These are phyloP conservation scores for Zelostemma sp. DNA, from an alignment of 1,140 invertebrate genomes.

Conservation along the genomic window DNA sequence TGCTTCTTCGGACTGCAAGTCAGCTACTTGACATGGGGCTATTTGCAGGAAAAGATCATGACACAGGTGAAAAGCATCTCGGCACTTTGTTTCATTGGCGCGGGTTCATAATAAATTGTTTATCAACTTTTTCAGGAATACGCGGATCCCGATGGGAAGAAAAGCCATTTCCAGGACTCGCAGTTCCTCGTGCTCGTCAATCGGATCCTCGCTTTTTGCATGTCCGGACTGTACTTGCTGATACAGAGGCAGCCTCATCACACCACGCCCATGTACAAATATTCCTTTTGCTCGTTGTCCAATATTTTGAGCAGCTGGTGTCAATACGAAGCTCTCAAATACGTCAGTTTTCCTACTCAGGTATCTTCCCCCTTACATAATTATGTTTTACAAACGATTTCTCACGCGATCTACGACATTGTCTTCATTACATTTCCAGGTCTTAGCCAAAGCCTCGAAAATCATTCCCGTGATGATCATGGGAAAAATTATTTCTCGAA, in stretches of 20 bases:
- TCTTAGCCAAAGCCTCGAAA: conserved; percentile 94
- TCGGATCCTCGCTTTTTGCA: conserved; percentile 85
- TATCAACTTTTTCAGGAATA: conserved; percentile 76
- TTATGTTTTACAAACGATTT: too few species aligned
- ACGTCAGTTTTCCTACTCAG: conserved; percentile 97
- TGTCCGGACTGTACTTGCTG: conserved; percentile 77
- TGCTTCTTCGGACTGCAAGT: conserved; percentile 91
- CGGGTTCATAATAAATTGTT: too few species aligned
- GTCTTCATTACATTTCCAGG: too few species aligned
- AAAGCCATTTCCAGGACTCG: conserved; percentile 87
- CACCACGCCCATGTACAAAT: conserved; percentile 93
- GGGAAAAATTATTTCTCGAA: conserved; percentile 92
- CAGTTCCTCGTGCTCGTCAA: conserved; percentile 97
- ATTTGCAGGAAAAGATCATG: conserved; percentile 95
- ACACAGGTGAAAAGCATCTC: conserved; percentile 83
- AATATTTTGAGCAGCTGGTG: conserved; percentile 99
- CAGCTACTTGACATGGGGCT: conserved; percentile 94
- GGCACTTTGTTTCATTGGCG: too few species aligned
- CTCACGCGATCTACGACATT: too few species aligned
- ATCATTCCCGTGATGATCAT: conserved; percentile 99
- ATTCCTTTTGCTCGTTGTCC: conserved; percentile 95
- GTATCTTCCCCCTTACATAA: conserved; percentile 64
- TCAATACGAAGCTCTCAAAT: conserved; percentile 99
- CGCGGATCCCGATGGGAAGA: conserved; percentile 72
- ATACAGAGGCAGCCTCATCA: conserved; percentile 78